A percentile compares a stretch with the other conserved stretches of the same genome.
These are phyloP conservation scores for Daphoenositta chrysoptera DNA, from an alignment of 2,113 vertebrate genomes.

Conservation along the genomic window DNA sequence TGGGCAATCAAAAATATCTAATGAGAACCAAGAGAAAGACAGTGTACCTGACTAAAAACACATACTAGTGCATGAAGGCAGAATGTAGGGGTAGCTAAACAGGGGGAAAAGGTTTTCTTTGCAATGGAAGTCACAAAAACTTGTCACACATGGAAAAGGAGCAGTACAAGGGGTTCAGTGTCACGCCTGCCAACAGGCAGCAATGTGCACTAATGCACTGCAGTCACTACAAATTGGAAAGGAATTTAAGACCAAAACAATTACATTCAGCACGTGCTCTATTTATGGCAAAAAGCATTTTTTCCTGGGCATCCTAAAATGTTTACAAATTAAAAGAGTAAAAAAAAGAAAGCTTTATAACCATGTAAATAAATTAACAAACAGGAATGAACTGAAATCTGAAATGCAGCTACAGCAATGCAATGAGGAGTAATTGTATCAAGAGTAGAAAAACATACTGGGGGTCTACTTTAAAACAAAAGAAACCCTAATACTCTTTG, in stretches of 20 bases:
- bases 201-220: background rate
- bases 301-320: background rate
- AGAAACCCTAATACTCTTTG: background rate
- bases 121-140: background rate
- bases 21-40: background rate
- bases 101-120: background rate
- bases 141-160: background rate
- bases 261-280: background rate
- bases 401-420: background rate
- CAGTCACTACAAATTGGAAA: background rate
- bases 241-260: conserved; percentile 7
- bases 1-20: background rate
- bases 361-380: background rate
- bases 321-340: background rate
- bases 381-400: background rate
- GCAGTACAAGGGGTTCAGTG: background rate
- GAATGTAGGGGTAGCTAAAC: background rate
- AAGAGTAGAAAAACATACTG: background rate
- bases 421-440: background rate
- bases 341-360: background rate
- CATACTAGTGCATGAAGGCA: background rate
- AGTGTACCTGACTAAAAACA: background rate
- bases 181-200: background rate
- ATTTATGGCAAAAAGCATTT: background rate
- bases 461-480: background rate